phyloP scores from a whole-genome alignment of 30 jellyfish, hydroid and myxozoan species.

The Pseudorhiza aurosa region DNA sequence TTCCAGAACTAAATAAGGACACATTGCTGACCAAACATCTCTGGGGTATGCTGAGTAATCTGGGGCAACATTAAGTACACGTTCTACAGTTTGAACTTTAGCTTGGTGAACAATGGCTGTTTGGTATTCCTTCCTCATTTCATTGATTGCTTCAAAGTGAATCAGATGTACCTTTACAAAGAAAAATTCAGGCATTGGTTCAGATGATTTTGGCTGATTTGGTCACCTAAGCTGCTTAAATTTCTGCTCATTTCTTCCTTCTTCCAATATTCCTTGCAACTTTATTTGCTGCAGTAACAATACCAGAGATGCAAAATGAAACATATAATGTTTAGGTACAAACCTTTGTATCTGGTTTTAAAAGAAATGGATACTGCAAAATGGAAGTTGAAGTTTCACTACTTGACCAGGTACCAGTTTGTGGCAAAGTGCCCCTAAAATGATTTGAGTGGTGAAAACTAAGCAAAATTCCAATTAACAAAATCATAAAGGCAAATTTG shows the following conservation, averaged over 20 bases:
- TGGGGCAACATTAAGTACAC: constrained; percentile 52
- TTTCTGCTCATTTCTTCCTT: too few species aligned
- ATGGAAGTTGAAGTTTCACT: constrained; percentile 42
- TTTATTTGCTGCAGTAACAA: too few species aligned
- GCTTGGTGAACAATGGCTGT: constrained; percentile 94
- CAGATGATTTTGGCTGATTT: too few species aligned
- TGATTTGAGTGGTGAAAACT: too few species aligned
- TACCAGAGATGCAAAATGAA: too few species aligned
- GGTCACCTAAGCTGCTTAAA: too few species aligned
- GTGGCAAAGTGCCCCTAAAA: neutral
- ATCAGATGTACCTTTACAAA: constrained; percentile 87
- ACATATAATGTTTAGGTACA: too few species aligned
- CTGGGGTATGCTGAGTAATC: constrained; percentile 47
- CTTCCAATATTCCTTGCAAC: neutral
- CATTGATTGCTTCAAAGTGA: constrained; percentile 90
- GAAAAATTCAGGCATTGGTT: too few species aligned
- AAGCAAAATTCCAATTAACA: too few species aligned
- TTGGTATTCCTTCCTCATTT: constrained; percentile 89
- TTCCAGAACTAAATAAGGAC: constrained; percentile 91
- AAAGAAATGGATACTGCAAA: constrained; percentile 84
- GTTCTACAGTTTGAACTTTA: constrained; percentile 83
- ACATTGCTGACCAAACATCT: constrained; percentile 91
- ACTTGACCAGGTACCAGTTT: constrained; percentile 15
- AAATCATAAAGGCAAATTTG: too few species aligned
- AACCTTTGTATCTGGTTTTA: constrained; percentile 92